Evolutionary conservation across 2,888 invertebrate species (phyloP).

Genomic region (Prostheceraeus crozeri): DNA sequence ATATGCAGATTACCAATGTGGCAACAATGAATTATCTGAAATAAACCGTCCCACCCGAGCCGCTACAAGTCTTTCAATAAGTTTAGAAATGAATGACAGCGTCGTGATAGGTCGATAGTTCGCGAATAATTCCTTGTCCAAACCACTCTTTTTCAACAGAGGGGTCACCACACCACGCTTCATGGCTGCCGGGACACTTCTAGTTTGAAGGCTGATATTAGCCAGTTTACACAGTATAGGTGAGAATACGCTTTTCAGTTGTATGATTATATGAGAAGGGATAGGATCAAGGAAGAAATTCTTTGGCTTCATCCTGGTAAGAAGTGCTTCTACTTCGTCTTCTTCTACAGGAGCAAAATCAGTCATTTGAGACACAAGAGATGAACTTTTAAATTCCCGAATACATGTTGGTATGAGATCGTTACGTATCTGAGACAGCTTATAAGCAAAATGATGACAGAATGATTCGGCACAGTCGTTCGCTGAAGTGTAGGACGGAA

Average conservation of each 20-base stretch:
- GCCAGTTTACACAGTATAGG: constrained; percentile 9
- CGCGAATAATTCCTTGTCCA: constrained; percentile 34
- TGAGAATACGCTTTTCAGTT: constrained; percentile 10
- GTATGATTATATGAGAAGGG: constrained; percentile 7
- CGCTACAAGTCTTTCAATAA: constrained; percentile 38
- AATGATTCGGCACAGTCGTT: too few species aligned
- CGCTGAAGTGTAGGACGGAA: too few species aligned
- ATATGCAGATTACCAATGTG: constrained; percentile 38
- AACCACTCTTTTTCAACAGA: constrained; percentile 39
- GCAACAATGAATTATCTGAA: constrained; percentile 34
- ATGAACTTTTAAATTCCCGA: too few species aligned
- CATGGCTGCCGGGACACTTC: constrained; percentile 6
- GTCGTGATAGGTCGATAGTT: constrained; percentile 39
- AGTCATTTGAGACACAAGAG: too few species aligned
- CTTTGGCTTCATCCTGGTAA: too few species aligned
- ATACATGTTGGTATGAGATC: too few species aligned
- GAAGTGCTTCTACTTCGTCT: too few species aligned
- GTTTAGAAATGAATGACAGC: constrained; percentile 38
- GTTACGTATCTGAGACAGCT: too few species aligned
- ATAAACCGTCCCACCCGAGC: constrained; percentile 32
- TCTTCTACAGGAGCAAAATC: too few species aligned
- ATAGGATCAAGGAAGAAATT: constrained; percentile 19
- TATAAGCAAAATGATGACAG: too few species aligned
- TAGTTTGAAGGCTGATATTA: not conserved
- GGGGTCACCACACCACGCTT: constrained; percentile 31